phyloP scores from a whole-genome alignment of 2,113 vertebrate genomes.

The Centropus unirufus region DNA sequence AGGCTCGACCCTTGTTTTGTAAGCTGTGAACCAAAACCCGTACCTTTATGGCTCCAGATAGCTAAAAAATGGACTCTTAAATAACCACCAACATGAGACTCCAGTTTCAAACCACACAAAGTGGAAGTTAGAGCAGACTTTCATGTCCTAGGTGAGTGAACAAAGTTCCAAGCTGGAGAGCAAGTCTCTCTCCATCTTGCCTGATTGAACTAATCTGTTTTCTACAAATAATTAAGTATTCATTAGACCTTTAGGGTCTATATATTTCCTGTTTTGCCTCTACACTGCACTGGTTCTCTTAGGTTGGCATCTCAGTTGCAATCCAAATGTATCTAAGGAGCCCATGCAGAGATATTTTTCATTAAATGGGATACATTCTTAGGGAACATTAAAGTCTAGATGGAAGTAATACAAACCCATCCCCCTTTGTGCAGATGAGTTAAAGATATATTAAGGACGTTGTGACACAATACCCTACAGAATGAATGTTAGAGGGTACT shows the following conservation, averaged over 20 bases:
- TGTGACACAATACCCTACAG: neutral
- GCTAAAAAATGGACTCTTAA: neutral
- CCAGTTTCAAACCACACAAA: neutral
- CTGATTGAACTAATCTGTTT: neutral
- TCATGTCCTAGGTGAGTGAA: neutral
- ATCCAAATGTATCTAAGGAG: neutral
- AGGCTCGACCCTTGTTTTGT: neutral
- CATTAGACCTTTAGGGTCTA: neutral
- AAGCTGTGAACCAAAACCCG: neutral
- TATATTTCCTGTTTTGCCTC: neutral
- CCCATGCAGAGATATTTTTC: neutral
- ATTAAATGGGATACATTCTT: neutral
- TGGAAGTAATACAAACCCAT: neutral
- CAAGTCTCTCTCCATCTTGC: neutral
- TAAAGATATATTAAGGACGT: neutral
- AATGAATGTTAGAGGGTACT: neutral
- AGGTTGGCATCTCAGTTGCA: neutral
- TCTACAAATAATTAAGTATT: neutral
- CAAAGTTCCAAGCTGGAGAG: neutral
- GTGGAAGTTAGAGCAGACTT: neutral
- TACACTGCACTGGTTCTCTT: neutral
- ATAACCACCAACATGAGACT: neutral
- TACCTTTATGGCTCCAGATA: neutral
- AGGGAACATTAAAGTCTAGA: neutral
- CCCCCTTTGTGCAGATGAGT: neutral